A percentile compares a stretch with the other conserved stretches of the same genome.
Evolutionary conservation across 2,797 vertebrate genomes (phyloP).

Genomic region (Capromys pilorides): DNA sequence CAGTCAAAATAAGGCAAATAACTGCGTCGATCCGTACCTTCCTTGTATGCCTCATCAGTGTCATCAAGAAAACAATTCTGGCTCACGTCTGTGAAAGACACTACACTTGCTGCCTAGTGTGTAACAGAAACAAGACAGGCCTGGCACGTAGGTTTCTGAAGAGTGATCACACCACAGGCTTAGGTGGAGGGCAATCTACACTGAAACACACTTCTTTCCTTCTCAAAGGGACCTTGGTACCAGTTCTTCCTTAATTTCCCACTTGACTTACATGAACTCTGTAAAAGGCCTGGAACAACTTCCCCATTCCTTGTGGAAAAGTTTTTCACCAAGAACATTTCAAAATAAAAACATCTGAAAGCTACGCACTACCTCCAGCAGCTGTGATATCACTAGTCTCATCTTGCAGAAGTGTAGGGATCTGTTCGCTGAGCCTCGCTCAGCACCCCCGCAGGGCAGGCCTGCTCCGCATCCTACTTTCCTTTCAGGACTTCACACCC

Average conservation of each 20-base stretch:
- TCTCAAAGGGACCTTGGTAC: neutral
- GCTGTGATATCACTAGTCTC: neutral
- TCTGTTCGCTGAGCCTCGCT: neutral
- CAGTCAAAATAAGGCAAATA: conserved; percentile 62
- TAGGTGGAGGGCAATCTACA: neutral
- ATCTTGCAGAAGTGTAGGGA: conserved; percentile 42
- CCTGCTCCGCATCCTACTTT: neutral
- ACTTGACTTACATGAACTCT: conserved; percentile 26
- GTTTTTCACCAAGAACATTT: conserved; percentile 44
- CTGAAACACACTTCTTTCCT: neutral
- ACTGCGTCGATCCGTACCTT: neutral
- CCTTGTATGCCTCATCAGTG: neutral
- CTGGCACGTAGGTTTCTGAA: neutral
- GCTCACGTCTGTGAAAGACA: conserved; percentile 67
- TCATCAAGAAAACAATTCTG: conserved; percentile 64
- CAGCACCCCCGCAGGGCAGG: neutral
- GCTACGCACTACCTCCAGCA: neutral
- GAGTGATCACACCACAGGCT: neutral
- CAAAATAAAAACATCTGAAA: conserved; percentile 67
- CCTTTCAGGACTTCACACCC: neutral
- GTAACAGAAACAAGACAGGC: neutral
- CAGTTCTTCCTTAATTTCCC: conserved; percentile 4
- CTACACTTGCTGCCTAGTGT: neutral
- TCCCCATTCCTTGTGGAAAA: neutral
- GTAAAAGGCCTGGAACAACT: conserved; percentile 31